Evolutionary conservation across 1,140 invertebrate species (phyloP), one percentile per base, ranked within the genome.

Genomic region (Platorchestia sp.): DNA sequence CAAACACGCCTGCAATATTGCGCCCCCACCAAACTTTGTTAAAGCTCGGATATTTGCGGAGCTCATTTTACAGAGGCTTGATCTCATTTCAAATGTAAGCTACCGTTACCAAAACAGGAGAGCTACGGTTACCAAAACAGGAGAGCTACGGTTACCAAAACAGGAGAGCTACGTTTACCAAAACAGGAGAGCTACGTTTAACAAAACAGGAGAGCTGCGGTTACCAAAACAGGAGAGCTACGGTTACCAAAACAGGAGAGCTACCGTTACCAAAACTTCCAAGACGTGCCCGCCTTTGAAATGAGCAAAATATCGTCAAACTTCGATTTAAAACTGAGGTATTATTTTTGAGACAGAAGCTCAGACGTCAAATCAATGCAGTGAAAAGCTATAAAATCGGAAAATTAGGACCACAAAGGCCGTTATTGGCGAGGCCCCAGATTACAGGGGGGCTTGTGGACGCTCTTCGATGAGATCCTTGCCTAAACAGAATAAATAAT

Each of bases 401-500:
- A 75, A 36, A 75, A 75, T 75, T 1, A 75, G 59, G 59, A 75
- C 59, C 59, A 75, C 59, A 75, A 75, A 75, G 59, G 36, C 59
- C 27, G 59, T 75, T 89, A 89, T 89, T 89, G 87, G 43, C 87
- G 87, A 89, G 87, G 5, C 43, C n/a, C 27, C 41, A 89, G 87
- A 89, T 89, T 42, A 89, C 43, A 89, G 87, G 41, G n/a, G 16
- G 7, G 27, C 41, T 89, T 89, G n/a, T 3, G n/a, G 36, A 41
- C 7, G 87, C 41, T 89, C 43, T 3, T 89, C 43, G n/a, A 89
- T 44, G 43, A 42, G 87, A 89, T 42, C 43, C 43, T 89, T 44
- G 87, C 87, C 87, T 89, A 89, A 89, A 89, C 41, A 44, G 87
- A 89, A 89, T 89, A 16, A 89, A 44, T 44, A 27, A 89, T 89